Base-by-base conservation (phyloP, 2,888 invertebrate genomes). In the Falcaria lacertinaria region DNA sequence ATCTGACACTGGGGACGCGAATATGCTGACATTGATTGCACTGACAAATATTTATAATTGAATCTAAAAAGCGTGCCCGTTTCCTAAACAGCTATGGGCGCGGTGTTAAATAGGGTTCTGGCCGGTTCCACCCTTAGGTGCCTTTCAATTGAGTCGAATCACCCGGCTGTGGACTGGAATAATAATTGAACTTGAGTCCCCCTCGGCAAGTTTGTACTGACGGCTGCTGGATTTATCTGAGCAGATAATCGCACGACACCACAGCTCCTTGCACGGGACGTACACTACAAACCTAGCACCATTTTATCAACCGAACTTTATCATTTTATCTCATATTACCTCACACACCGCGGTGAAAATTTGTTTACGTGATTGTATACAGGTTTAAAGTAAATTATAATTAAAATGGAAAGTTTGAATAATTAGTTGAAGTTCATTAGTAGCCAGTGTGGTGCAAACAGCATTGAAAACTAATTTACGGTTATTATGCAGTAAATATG, bases 161-260 rank as follows among this genome's bases (percentile, higher is more conserved):
- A 7, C 28, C 11, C 11, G 11, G 28, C 11, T 28, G 8, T 28
- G 11, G 1, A 28, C 28, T 7, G 63, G 64, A 80, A 75, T 77
- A 79, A 76, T 71, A 76, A 74, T 70, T 64, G 61, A 56, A 64
- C 63, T 56, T 52, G 47, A 46, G 63, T 69, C 73, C 81, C 28
- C 79, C 80, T 74, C 63, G 53, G 51, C 57, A 52, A 63, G 48
- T 41, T 51, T 22, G 28, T 8, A 38, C 45, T 28, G 62, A 59
- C 64, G 69, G 69, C 68, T 67, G 74, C 65, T 67, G 67, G 66
- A 60, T 73, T 74, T 82, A 80, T 80, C 74, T 69, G 56, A 58
- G 58, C 50, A 70, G 82, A 83, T 83, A 73, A 83, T 84, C 79
- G 50, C 46, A 60, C 60, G 64, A 72, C 74, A 69, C 47, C 54